Conservation (phyloP, 2,113 vertebrate genomes). For the Tretioscincus oriximinensis region DNA sequence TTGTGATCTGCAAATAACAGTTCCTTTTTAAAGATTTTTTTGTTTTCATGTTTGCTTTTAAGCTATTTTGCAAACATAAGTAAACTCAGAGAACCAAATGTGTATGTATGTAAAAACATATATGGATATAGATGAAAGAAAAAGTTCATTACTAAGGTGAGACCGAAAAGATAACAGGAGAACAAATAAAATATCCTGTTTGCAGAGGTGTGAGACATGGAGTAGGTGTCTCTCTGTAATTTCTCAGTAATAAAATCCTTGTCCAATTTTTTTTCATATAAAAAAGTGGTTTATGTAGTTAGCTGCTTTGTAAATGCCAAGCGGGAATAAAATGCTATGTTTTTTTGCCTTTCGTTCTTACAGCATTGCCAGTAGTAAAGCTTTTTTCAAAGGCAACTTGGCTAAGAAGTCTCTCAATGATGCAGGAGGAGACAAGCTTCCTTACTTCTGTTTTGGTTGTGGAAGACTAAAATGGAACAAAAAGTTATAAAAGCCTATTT, state of each 20-base stretch:
- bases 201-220: constrained; percentile 2
- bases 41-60: not conserved
- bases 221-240: constrained; percentile 26
- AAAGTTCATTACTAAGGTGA: not conserved
- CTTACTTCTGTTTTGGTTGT: constrained; percentile 39
- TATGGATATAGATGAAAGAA: not conserved
- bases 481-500: constrained; percentile 68
- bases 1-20: not conserved
- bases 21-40: not conserved
- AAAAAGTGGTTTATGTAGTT: constrained; percentile 19
- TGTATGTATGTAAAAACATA: not conserved
- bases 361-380: not conserved
- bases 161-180: constrained; percentile 6
- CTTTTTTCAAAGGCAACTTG: not conserved
- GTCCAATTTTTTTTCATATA: constrained; percentile 13
- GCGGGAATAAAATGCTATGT: constrained; percentile 21
- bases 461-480: constrained; percentile 51
- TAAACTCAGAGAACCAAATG: not conserved
- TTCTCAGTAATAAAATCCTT: constrained; percentile 33
- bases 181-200: not conserved
- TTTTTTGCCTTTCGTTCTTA: constrained; percentile 2
- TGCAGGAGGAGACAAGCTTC: constrained; percentile 27
- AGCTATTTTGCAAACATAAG: not conserved
- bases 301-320: not conserved
- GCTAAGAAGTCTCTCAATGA: not conserved